These are phyloP conservation scores for Ceratothoa steindachneri DNA, from an alignment of 2,888 invertebrate species.

Conservation along the genomic window DNA sequence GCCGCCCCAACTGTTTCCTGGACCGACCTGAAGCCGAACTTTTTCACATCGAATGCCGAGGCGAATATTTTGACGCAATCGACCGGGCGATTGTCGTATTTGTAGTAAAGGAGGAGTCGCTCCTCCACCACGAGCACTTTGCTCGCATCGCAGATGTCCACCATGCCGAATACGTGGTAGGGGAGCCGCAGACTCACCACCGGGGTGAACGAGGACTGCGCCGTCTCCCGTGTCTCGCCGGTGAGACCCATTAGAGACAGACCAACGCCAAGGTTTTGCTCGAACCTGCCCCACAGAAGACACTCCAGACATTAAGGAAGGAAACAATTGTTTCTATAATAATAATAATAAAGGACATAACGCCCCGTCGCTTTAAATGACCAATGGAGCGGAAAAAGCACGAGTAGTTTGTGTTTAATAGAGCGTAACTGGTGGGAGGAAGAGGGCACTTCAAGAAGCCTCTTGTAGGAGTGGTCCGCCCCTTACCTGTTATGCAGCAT, in stretches of 20 bases:
- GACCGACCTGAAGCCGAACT: slow-evolving; percentile 76
- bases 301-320: too few species aligned
- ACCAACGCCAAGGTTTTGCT: slow-evolving; percentile 82
- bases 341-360: slow-evolving; percentile 25
- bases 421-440: too few species aligned
- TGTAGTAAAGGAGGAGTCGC: slow-evolving; percentile 85
- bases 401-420: too few species aligned
- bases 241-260: slow-evolving; percentile 83
- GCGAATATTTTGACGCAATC: slow-evolving; percentile 97
- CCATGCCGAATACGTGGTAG: slow-evolving; percentile 80
- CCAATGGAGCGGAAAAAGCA: too few species aligned
- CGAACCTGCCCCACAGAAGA: slow-evolving; percentile 60
- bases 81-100: slow-evolving; percentile 91
- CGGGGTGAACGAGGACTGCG: slow-evolving; percentile 82
- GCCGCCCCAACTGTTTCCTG: too few species aligned
- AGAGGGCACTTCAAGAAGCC: too few species aligned
- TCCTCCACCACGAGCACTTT: slow-evolving; percentile 88
- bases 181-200: slow-evolving; percentile 71
- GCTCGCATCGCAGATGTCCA: slow-evolving; percentile 92
- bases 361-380: too few species aligned
- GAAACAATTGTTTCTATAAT: too few species aligned
- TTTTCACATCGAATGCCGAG: slow-evolving; percentile 76
- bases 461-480: too few species aligned
- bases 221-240: slow-evolving; percentile 83
- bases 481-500: slow-evolving; percentile 64